These are phyloP conservation scores for Cinclus mexicanus DNA, from an alignment of 2,113 vertebrate genomes.

Conservation along the genomic window DNA sequence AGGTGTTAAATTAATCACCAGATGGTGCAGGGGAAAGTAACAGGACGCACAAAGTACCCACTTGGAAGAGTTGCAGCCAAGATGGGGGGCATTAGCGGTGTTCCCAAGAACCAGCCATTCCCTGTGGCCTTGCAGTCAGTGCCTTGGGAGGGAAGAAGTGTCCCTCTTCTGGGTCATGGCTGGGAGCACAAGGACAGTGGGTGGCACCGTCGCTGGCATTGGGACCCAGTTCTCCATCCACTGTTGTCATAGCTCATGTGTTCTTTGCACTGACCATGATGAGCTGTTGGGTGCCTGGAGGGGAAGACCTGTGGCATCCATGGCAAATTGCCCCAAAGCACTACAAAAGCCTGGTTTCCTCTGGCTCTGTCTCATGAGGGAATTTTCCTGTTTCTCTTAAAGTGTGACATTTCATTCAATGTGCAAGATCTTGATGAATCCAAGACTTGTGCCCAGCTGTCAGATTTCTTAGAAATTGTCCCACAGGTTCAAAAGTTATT, in stretches of 20 bases:
- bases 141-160: not conserved
- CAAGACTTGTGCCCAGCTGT: not conserved
- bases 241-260: accelerated
- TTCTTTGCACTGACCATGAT: not conserved
- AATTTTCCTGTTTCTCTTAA: not conserved
- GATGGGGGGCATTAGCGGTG: accelerated
- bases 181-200: not conserved
- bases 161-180: not conserved
- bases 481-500: not conserved
- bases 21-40: not conserved
- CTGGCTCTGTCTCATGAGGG: not conserved
- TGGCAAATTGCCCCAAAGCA: not conserved
- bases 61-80: not conserved
- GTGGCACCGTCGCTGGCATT: accelerated
- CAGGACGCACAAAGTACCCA: accelerated
- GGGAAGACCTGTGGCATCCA: not conserved
- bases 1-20: not conserved
- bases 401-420: not conserved
- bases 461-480: not conserved
- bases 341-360: not conserved
- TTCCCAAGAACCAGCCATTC: not conserved
- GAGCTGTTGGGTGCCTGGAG: not conserved
- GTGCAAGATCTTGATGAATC: not conserved
- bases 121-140: not conserved
- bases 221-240: not conserved